phyloP scores from a whole-genome alignment of 2,888 invertebrate genomes.

The Perizoma affinitatum region DNA sequence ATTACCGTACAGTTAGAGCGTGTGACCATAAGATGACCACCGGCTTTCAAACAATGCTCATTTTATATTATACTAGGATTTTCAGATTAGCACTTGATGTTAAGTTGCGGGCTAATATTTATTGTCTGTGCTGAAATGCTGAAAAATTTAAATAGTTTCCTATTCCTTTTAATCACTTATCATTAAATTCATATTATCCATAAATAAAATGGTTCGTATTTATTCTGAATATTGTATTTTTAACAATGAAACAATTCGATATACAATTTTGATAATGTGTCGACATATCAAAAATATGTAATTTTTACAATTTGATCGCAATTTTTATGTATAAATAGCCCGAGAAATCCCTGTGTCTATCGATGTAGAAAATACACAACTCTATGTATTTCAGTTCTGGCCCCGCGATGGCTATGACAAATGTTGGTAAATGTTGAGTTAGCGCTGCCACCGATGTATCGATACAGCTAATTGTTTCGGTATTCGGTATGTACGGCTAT shows the following conservation, averaged over 20 bases:
- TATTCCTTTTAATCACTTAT: too few species aligned
- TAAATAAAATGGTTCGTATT: too few species aligned
- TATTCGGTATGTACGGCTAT: conserved; percentile 62
- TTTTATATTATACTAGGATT: conserved; percentile 23
- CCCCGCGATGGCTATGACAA: conserved; percentile 63
- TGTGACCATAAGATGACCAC: conserved; percentile 28
- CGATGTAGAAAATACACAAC: conserved; percentile 16
- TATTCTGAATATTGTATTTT: too few species aligned
- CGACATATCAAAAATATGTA: too few species aligned
- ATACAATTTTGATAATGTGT: too few species aligned
- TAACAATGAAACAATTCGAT: too few species aligned
- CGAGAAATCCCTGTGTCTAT: too few species aligned
- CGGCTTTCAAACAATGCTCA: conserved; percentile 20
- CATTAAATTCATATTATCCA: too few species aligned
- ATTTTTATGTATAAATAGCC: too few species aligned
- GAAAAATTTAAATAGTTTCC: too few species aligned
- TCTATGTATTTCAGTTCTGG: conserved; percentile 35
- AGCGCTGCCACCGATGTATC: conserved; percentile 57
- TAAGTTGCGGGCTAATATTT: neutral
- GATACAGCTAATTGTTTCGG: conserved; percentile 77
- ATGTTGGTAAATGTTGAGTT: conserved; percentile 70
- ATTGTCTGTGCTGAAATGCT: too few species aligned
- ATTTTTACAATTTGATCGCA: too few species aligned
- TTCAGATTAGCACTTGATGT: conserved; percentile 20
- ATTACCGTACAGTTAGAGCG: conserved; percentile 21